Percentiles rank a stretch among this genome's conserved stretches.
These are phyloP conservation scores for Parapsyche elsis DNA, from an alignment of 1,140 invertebrate genomes.

Conservation along the genomic window DNA sequence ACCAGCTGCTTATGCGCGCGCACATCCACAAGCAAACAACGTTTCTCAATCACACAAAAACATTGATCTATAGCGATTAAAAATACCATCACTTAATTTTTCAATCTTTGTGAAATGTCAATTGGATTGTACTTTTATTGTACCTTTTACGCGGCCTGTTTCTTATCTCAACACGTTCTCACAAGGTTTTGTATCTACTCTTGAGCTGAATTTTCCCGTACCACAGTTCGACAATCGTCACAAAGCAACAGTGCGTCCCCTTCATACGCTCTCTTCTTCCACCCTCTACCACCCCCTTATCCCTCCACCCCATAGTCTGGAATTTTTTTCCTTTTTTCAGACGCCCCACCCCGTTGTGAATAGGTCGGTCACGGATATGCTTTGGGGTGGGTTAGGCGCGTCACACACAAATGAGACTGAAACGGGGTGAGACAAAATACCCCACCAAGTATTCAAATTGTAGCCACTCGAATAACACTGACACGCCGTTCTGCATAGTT, in stretches of 20 bases:
- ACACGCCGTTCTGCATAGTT: background rate
- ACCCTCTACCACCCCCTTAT: background rate
- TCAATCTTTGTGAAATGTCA: too few species aligned
- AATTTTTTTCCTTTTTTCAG: background rate
- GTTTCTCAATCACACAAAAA: background rate
- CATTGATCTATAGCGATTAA: too few species aligned
- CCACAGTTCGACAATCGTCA: background rate
- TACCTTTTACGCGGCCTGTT: too few species aligned
- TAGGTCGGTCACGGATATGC: background rate
- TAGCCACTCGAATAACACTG: background rate
- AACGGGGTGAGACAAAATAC: background rate
- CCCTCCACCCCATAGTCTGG: background rate
- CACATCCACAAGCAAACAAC: background rate
- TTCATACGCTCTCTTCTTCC: background rate
- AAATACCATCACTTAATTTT: too few species aligned
- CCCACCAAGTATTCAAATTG: background rate
- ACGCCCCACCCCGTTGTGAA: background rate
- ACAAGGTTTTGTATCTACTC: too few species aligned
- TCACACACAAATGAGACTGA: background rate
- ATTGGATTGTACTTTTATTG: too few species aligned
- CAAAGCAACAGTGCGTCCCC: constrained; percentile 1
- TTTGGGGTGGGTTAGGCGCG: background rate
- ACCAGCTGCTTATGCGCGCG: constrained; percentile 14
- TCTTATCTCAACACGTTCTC: too few species aligned
- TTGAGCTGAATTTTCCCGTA: too few species aligned